Evolutionary conservation across 2,888 invertebrate genomes (phyloP), one percentile per base, ranked within the genome.

Genomic region (Pilophorus perplexus): DNA sequence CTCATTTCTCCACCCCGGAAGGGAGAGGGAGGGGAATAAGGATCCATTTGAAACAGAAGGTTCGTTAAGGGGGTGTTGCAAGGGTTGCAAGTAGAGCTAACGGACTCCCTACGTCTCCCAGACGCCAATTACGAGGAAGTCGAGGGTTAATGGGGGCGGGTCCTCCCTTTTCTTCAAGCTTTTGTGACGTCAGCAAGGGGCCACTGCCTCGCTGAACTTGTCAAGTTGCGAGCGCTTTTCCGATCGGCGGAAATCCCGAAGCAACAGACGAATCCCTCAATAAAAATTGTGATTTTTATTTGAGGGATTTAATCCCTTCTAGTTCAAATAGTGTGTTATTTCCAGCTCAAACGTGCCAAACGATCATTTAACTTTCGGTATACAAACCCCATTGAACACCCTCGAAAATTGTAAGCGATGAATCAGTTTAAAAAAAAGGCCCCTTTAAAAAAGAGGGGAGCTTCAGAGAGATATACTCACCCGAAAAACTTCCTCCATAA

Each of bases 91-190:
- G 46, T 46, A 46, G 25, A 5, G 18, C 52, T 18, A 5, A 28
- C 14, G 8, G n/a, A 14, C 10, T 28, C 52, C 52, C 25, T 20
- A 28, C 52, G 52, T 52, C 52, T 52, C 52, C 52, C 18, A 52
- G 52, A 52, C 52, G 52, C 52, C 52, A 52, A 52, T 52, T 52
- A 52, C 52, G 18, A 28, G 28, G 52, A n/a, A n/a, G n/a, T 46
- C 52, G 28, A 52, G 52, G 52, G 52, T 52, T 52, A 52, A 52
- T 52, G 52, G 52, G 16, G 23, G 46, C 46, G n/a, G n/a, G n/a
- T 33, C 6, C 12, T 12, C 52, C 48, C 48, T 52, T 52, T 52
- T 52, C 52, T 52, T 52, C 52, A 28, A 18, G 28, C 52, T 50
- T 25, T 50, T 52, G 25, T 52, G 27, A 28, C 52, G 52, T 52